Percentiles rank a stretch among this genome's conserved stretches.
Evolutionary conservation across 1,140 invertebrate genomes (phyloP).

Genomic region (Teleogryllus occipitalis): DNA sequence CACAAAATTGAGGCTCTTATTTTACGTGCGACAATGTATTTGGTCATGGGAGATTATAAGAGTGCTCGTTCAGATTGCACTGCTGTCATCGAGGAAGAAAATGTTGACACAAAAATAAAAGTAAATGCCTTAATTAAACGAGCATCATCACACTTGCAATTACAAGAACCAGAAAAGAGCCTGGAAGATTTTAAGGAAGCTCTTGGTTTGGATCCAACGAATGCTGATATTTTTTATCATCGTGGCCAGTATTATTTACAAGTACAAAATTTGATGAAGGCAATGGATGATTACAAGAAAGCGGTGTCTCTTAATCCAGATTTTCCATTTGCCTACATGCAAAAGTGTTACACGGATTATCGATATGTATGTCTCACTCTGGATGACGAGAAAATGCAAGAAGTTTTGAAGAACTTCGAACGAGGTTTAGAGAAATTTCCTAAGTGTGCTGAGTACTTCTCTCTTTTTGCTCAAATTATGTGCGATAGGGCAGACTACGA

Average conservation of each 20-base stretch:
- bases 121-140: slow-evolving; percentile 87
- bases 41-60: slow-evolving; percentile 62
- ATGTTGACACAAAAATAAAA: slow-evolving; percentile 38
- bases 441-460: slow-evolving; percentile 73
- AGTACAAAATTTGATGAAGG: slow-evolving; percentile 67
- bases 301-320: slow-evolving; percentile 71
- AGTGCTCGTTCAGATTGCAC: slow-evolving; percentile 63
- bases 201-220: slow-evolving; percentile 62
- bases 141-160: slow-evolving; percentile 72
- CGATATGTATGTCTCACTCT: slow-evolving; percentile 48
- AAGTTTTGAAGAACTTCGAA: slow-evolving; percentile 62
- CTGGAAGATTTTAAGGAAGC: slow-evolving; percentile 70
- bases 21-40: slow-evolving; percentile 72
- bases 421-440: slow-evolving; percentile 69
- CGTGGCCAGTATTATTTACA: slow-evolving; percentile 70
- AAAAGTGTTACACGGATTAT: slow-evolving; percentile 81
- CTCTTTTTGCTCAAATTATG: slow-evolving; percentile 68
- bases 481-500: slow-evolving; percentile 73
- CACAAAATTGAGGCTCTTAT: slow-evolving; percentile 59
- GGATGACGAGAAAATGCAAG: slow-evolving; percentile 46
- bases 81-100: slow-evolving; percentile 39
- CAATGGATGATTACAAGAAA: slow-evolving; percentile 72
- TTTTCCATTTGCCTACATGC: slow-evolving; percentile 77
- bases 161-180: slow-evolving; percentile 61
- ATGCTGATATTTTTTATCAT: slow-evolving; percentile 78